Percentiles rank a stretch among this genome's conserved stretches.
Conservation (phyloP, 1,140 invertebrate genomes). For the Arctopsyche grandis region DNA sequence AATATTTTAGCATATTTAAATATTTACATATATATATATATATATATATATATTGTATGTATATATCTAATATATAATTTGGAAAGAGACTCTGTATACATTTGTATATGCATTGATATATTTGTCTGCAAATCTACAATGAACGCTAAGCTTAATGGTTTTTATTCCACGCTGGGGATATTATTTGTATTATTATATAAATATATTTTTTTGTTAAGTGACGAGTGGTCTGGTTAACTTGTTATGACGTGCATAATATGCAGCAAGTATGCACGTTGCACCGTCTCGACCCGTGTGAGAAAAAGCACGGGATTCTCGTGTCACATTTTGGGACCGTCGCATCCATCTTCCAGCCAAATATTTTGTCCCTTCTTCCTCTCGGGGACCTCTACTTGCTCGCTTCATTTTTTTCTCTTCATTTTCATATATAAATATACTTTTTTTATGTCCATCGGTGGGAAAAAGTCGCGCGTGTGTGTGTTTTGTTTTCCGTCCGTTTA, state of each 20-base stretch:
- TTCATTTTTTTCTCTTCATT: slow-evolving; percentile 6
- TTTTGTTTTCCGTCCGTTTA: neutral
- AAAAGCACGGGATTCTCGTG: slow-evolving; percentile 48
- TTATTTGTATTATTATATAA: too few relatives aligned
- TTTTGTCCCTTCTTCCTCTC: slow-evolving; percentile 42
- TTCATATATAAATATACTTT: slow-evolving; percentile 6
- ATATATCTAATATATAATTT: too few relatives aligned
- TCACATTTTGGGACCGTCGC: slow-evolving; percentile 53
- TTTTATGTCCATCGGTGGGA: neutral
- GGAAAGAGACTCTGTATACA: too few relatives aligned
- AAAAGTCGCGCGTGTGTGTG: neutral
- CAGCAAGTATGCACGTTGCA: neutral
- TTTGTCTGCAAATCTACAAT: too few relatives aligned
- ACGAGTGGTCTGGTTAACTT: neutral
- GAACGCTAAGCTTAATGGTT: too few relatives aligned
- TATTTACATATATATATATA: too few relatives aligned
- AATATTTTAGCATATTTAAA: too few relatives aligned
- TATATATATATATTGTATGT: too few relatives aligned
- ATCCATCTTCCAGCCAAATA: slow-evolving; percentile 55
- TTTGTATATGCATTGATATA: too few relatives aligned
- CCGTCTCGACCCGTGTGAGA: slow-evolving; percentile 40
- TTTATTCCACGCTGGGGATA: too few relatives aligned
- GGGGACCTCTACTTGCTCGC: slow-evolving; percentile 40
- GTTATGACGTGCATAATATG: slow-evolving; percentile 7
- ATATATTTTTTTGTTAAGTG: neutral